Evolutionary conservation across 2,888 invertebrate genomes (phyloP), one percentile per base, ranked within the genome.

Genomic region (Unio delphinus): DNA sequence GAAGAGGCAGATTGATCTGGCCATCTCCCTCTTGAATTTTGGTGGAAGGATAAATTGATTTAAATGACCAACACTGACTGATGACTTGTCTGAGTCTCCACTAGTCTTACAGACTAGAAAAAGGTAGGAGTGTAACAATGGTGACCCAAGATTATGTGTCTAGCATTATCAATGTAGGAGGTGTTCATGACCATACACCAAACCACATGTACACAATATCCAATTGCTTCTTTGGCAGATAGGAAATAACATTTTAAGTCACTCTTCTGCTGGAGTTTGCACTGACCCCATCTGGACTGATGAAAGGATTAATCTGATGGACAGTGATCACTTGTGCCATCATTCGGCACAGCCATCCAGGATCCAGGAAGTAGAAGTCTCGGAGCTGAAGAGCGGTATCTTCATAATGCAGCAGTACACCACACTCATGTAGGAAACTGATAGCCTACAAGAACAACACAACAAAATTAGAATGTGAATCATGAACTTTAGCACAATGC

Each of bases 341-440:
- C 87, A 89, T 87, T 11, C 84, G 79, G 76, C 89, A 88, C 72
- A 89, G 70, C 89, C 89, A 89, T 56, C 86, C 86, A 0, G 88
- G 89, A 72, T 88, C 84, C 57, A 89, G 83, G 75, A 89, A 88
- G 77, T 87, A 88, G 55, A 87, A 80, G 69, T 87, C 85, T 55
- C 83, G 78, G 65, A 88, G 78, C 64, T 85, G 82, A 15, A 84
- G 78, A 1, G 84, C 75, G 0, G 86, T 76, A 68, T 89, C 88
- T 55, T 87, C 84, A 67, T 87, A 89, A 75, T 89, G 88, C 0
- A 88, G 78, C 61, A 89, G 65, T 4, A 87, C 83, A 6, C 88
- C 88, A 61, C 81, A 75, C 66, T 87, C 86, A 71, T 89, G 87
- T 11, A 89, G 82, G 72, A 88, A 89, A 55, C 79, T 76, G 45